A percentile compares a stretch with the other conserved stretches of the same genome.
phyloP scores from a whole-genome alignment of 2,113 vertebrate species.

The Zosterops lateralis region DNA sequence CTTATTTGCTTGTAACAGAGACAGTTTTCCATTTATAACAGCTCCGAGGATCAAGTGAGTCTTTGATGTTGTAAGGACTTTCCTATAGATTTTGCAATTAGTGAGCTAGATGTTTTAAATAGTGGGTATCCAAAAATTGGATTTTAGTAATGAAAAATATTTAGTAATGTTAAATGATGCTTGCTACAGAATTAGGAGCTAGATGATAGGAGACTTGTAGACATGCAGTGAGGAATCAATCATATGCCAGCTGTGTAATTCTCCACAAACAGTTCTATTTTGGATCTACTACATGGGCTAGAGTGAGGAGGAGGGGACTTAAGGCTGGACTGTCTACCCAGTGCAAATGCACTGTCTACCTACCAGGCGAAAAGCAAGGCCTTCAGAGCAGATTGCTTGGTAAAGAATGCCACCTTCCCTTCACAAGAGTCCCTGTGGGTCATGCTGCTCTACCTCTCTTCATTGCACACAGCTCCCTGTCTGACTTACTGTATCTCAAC shows the following conservation, averaged over 20 bases:
- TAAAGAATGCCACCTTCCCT: background rate
- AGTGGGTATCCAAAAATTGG: conserved; percentile 45
- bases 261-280: background rate
- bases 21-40: conserved; percentile 68
- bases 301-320: background rate
- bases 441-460: background rate
- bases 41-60: conserved; percentile 62
- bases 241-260: background rate
- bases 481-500: conserved; percentile 26
- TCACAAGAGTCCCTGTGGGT: background rate
- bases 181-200: conserved; percentile 33
- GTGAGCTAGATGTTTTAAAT: conserved; percentile 67
- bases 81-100: conserved; percentile 78
- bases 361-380: background rate
- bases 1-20: conserved; percentile 72
- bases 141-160: conserved; percentile 61
- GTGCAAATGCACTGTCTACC: background rate
- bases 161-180: conserved; percentile 49
- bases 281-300: background rate
- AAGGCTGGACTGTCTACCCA: background rate
- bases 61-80: conserved; percentile 70
- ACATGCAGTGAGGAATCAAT: background rate
- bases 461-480: background rate
- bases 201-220: conserved; percentile 4
- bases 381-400: background rate